A percentile compares a stretch with the other conserved stretches of the same genome.
Evolutionary conservation across 2,888 invertebrate genomes (phyloP).

Genomic region (Netelia virgata): DNA sequence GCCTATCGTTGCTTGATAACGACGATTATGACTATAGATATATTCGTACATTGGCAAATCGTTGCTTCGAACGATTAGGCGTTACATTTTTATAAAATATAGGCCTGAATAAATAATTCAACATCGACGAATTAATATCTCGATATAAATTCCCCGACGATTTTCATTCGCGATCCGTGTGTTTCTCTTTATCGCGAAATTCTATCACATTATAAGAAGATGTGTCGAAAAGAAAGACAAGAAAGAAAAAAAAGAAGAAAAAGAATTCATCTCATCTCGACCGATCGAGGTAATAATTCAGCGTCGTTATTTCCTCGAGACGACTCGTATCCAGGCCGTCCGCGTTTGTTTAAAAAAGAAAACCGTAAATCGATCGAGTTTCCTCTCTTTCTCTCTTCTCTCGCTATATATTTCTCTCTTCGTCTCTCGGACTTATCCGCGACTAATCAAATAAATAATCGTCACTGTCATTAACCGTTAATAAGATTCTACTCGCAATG

Average conservation of each 20-base stretch:
- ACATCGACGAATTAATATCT: conserved; percentile 7
- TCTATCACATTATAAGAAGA: conserved; percentile 59
- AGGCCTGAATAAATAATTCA: conserved; percentile 58
- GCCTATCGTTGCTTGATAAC: conserved; percentile 16
- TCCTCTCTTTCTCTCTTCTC: neutral
- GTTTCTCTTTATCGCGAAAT: conserved; percentile 36
- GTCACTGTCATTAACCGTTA: conserved; percentile 14
- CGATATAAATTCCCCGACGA: conserved; percentile 25
- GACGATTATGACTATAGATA: conserved; percentile 19
- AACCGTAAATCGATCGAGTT: conserved; percentile 25
- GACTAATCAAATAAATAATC: conserved; percentile 44
- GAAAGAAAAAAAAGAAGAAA: conserved; percentile 33
- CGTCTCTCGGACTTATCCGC: neutral
- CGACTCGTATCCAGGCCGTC: no score
- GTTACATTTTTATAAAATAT: conserved; percentile 21
- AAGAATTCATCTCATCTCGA: conserved; percentile 39
- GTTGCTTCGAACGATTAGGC: conserved; percentile 46
- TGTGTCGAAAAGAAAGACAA: conserved; percentile 35
- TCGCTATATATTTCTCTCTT: neutral
- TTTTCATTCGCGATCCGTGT: neutral
- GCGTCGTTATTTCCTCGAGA: no score
- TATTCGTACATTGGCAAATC: conserved; percentile 34
- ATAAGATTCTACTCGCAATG: conserved; percentile 27
- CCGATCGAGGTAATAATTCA: neutral
- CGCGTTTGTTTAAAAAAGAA: neutral